phyloP scores from a whole-genome alignment of 2,113 vertebrate species.

The Ornithorhynchus anatinus region DNA sequence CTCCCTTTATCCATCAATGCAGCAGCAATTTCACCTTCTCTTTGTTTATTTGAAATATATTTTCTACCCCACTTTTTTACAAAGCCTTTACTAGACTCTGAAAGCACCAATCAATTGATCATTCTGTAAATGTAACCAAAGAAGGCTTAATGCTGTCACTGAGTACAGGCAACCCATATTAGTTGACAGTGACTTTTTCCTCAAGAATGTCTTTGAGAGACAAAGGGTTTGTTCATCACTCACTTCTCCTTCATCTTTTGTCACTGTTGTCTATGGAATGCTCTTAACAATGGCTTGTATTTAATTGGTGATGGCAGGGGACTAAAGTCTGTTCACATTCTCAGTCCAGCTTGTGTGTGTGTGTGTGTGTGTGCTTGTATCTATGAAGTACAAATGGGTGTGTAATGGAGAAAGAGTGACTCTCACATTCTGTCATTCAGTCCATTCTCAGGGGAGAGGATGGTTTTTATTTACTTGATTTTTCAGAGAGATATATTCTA shows the following conservation, averaged over 20 bases:
- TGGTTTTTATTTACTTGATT: conserved; percentile 48
- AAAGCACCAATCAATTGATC: conserved; percentile 58
- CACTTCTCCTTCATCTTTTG: conserved; percentile 28
- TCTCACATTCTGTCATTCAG: conserved; percentile 25
- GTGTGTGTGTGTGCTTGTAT: too few species aligned
- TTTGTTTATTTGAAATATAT: conserved; percentile 20
- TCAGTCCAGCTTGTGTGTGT: too few species aligned
- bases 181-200: conserved; percentile 46
- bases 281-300: conserved; percentile 14
- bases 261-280: conserved; percentile 43
- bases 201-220: conserved; percentile 20
- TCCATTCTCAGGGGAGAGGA: conserved; percentile 27
- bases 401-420: too few species aligned
- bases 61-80: conserved; percentile 12
- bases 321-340: too few species aligned
- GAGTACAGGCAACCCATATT: conserved; percentile 12
- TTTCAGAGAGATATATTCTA: conserved; percentile 42
- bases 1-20: neutral
- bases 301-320: conserved; percentile 30
- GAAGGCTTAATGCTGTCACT: conserved; percentile 41
- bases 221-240: conserved; percentile 38
- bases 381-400: too few species aligned
- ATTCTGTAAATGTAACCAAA: conserved; percentile 52
- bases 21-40: neutral
- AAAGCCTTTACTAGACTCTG: conserved; percentile 48